Evolutionary conservation across 92 coral and sea anemone genomes (phyloP).

Genomic region (Epizoanthus rinbou): DNA sequence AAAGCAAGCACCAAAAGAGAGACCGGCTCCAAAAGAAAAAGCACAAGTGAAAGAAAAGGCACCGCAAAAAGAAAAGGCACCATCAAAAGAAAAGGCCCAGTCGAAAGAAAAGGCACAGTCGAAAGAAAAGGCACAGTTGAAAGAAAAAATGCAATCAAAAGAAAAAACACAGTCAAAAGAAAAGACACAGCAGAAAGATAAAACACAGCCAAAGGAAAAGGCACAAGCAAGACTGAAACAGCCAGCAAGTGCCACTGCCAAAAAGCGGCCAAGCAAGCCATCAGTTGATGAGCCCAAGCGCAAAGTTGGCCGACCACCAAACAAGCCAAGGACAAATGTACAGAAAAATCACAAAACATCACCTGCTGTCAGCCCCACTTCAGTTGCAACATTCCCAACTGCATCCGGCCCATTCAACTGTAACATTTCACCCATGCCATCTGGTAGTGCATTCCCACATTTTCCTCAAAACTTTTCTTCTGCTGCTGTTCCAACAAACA

Average conservation of each 20-base stretch:
- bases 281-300: constrained; percentile 78
- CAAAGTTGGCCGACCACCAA: constrained; percentile 87
- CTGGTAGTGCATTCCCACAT: constrained; percentile 27
- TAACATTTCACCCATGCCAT: constrained; percentile 3
- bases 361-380: not conserved
- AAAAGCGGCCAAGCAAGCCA: constrained; percentile 75
- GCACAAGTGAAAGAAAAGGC: constrained; percentile 14
- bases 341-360: constrained; percentile 7
- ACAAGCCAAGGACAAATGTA: constrained; percentile 42
- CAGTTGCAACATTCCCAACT: constrained; percentile 11
- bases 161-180: not conserved
- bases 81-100: constrained; percentile 19
- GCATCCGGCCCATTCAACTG: constrained; percentile 25
- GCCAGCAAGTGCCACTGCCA: constrained; percentile 37
- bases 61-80: constrained; percentile 25
- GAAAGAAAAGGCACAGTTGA: constrained; percentile 11
- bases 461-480: constrained; percentile 41
- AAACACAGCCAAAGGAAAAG: not conserved
- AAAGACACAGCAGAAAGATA: not conserved
- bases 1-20: constrained; percentile 21
- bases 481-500: constrained; percentile 49
- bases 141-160: constrained; percentile 3
- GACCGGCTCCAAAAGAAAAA: constrained; percentile 44
- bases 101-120: constrained; percentile 14
- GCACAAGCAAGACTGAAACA: not conserved